Conservation (phyloP, 2,797 vertebrate species). For the Peromyscus aztecus region DNA sequence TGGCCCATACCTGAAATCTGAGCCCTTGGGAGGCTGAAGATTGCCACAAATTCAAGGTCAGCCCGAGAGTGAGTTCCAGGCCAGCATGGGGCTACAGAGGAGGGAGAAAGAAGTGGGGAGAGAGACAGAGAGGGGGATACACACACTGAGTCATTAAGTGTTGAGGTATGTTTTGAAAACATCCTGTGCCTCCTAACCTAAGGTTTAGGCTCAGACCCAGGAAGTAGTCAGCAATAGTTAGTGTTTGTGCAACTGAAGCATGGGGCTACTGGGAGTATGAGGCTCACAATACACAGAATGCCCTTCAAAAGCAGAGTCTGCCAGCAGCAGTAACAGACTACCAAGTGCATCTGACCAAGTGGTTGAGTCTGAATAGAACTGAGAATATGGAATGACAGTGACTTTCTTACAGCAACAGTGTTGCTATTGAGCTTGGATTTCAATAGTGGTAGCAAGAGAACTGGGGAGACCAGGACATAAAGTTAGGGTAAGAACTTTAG, state of each 20-base stretch:
- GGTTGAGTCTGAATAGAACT: slow-evolving; percentile 40
- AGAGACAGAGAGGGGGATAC: neutral
- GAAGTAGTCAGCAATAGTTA: neutral
- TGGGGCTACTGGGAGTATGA: rapidly evolving
- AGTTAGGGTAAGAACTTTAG: neutral
- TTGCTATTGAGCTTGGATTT: slow-evolving; percentile 65
- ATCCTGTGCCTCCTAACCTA: neutral
- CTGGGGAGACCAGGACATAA: slow-evolving; percentile 12
- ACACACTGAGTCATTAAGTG: neutral
- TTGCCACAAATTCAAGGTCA: neutral
- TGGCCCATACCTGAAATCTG: neutral
- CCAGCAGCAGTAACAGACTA: neutral
- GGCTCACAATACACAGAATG: neutral
- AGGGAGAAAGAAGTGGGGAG: neutral
- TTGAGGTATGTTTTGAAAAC: neutral
- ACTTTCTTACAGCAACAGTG: slow-evolving; percentile 67
- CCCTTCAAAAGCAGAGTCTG: slow-evolving; percentile 42
- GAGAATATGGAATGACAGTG: slow-evolving; percentile 41
- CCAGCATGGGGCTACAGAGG: neutral
- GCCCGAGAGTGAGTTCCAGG: neutral
- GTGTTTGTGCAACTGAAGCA: neutral
- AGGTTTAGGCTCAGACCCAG: neutral
- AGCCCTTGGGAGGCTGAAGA: neutral
- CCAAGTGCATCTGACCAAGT: slow-evolving; percentile 14
- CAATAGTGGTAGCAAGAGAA: slow-evolving; percentile 33